Conservation (phyloP, 2,797 vertebrate genomes). For the Pseudocheirus occidentalis region DNA sequence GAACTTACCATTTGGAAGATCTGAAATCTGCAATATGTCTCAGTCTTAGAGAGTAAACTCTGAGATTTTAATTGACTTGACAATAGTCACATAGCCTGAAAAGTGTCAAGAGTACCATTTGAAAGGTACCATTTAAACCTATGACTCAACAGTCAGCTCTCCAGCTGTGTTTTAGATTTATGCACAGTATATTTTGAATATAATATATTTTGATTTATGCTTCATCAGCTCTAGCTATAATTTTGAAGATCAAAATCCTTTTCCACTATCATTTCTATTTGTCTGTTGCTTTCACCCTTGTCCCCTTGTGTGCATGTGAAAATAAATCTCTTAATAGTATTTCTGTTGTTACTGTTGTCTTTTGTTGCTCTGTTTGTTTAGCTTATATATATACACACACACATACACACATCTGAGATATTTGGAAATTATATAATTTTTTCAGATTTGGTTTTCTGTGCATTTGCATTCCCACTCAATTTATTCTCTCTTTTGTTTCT, state of each 20-base stretch:
- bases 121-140: not conserved
- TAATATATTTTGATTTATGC: not conserved
- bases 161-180: not conserved
- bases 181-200: not conserved
- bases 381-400: not conserved
- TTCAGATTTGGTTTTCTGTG: not conserved
- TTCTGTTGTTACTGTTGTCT: not conserved
- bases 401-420: not conserved
- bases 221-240: not conserved
- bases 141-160: not conserved
- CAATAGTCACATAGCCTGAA: not conserved
- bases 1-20: not conserved
- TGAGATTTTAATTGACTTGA: not conserved
- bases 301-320: not conserved
- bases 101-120: not conserved
- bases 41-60: not conserved
- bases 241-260: slow-evolving; percentile 8
- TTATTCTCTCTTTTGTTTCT: not conserved
- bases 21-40: not conserved
- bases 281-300: not conserved
- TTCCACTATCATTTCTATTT: not conserved
- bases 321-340: not conserved
- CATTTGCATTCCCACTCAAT: not conserved
- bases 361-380: not conserved
- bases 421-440: not conserved